phyloP scores from a whole-genome alignment of 2,888 invertebrate genomes.

The Sipha maydis region DNA sequence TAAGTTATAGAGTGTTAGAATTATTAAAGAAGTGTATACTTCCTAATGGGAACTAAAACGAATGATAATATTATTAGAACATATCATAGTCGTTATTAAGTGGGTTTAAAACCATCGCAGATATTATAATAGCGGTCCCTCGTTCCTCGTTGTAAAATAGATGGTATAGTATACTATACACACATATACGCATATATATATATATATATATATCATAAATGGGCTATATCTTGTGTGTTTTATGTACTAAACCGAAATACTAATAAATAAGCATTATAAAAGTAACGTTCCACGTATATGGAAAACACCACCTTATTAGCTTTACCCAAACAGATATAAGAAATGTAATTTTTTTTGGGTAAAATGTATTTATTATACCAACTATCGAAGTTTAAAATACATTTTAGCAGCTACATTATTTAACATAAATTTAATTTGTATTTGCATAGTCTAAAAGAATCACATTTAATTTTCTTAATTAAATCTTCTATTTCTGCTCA shows the following conservation, averaged over 20 bases:
- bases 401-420: too few relatives aligned
- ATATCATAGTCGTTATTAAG: slow-evolving; percentile 12
- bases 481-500: too few relatives aligned
- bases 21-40: not conserved
- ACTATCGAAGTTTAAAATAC: too few relatives aligned
- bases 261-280: slow-evolving; percentile 42
- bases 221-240: slow-evolving; percentile 10
- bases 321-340: too few relatives aligned
- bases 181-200: not conserved
- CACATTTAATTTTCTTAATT: too few relatives aligned
- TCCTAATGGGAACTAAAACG: slow-evolving; percentile 16
- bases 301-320: not conserved
- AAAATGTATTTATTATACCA: too few relatives aligned
- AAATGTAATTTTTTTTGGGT: too few relatives aligned
- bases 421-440: too few relatives aligned
- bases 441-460: too few relatives aligned
- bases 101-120: not conserved
- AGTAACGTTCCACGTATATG: not conserved
- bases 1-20: too few relatives aligned
- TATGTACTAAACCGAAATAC: slow-evolving; percentile 35
- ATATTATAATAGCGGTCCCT: slow-evolving; percentile 17
- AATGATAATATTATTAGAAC: slow-evolving; percentile 4
- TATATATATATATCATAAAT: not conserved
- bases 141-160: slow-evolving; percentile 26
- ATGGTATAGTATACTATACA: not conserved